phyloP scores from a whole-genome alignment of 2,888 invertebrate species.

The Lottia scabra region DNA sequence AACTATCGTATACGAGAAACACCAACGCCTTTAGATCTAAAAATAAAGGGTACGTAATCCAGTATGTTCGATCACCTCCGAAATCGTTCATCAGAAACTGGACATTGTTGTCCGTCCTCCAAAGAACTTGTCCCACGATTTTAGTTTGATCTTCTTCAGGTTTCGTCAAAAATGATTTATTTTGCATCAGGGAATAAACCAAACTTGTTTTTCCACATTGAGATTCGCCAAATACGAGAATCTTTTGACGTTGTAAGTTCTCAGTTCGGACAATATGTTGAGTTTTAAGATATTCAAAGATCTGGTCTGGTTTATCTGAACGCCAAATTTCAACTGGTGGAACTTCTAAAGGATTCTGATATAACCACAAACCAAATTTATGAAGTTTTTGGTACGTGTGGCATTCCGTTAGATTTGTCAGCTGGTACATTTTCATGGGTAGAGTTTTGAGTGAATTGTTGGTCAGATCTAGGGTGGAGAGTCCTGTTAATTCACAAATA shows the following conservation, averaged over 20 bases:
- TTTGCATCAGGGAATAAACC: conserved; percentile 48
- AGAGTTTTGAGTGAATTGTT: conserved; percentile 57
- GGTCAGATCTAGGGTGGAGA: conserved; percentile 65
- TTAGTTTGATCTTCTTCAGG: conserved; percentile 47
- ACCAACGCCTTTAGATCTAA: conserved; percentile 58
- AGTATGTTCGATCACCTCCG: conserved; percentile 59
- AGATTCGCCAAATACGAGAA: conserved; percentile 60
- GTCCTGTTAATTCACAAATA: conserved; percentile 58
- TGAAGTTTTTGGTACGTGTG: conserved; percentile 62
- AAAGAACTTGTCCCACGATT: conserved; percentile 49
- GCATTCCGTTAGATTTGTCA: conserved; percentile 56
- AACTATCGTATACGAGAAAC: conserved; percentile 59
- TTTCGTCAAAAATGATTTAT: conserved; percentile 51
- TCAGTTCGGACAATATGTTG: conserved; percentile 61
- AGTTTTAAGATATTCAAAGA: conserved; percentile 62
- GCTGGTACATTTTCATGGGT: conserved; percentile 60
- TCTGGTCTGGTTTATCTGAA: conserved; percentile 58
- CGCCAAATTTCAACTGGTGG: conserved; percentile 67
- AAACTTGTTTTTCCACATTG: conserved; percentile 65
- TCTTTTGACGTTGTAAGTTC: conserved; percentile 63
- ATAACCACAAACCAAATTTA: conserved; percentile 66
- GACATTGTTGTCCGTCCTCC: conserved; percentile 64
- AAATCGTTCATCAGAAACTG: conserved; percentile 62
- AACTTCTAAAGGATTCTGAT: conserved; percentile 64
- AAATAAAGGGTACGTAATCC: conserved; percentile 54